phyloP scores from a whole-genome alignment of 1,140 invertebrate genomes.

The Drosophila yakuba region DNA sequence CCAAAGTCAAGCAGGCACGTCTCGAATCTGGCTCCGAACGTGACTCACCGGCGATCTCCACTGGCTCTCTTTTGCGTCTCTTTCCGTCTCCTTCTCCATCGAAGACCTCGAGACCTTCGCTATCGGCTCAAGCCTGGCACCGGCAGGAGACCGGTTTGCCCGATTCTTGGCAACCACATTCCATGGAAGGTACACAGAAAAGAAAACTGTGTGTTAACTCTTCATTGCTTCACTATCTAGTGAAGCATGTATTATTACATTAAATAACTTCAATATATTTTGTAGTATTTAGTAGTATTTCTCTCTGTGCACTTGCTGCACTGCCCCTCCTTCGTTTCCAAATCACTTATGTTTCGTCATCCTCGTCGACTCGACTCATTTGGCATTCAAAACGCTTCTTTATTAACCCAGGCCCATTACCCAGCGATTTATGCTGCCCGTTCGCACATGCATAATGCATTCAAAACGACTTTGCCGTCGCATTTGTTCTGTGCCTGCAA shows the following conservation, averaged over 20 bases:
- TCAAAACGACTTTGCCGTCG: constrained; percentile 23
- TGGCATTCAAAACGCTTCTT: constrained; percentile 73
- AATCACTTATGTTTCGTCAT: constrained; percentile 56
- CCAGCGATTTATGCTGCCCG: constrained; percentile 58
- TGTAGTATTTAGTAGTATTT: background rate
- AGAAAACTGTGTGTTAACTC: background rate
- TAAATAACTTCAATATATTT: too few relatives aligned
- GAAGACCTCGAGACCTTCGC: constrained; percentile 38
- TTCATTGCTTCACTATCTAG: too few relatives aligned
- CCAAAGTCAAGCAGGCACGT: constrained; percentile 27
- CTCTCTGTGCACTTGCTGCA: constrained; percentile 6
- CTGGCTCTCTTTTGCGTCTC: background rate
- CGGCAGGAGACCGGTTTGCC: constrained; percentile 46
- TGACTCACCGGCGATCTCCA: constrained; percentile 34
- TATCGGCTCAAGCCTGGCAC: constrained; percentile 30
- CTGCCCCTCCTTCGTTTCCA: constrained; percentile 25
- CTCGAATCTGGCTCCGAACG: constrained; percentile 34
- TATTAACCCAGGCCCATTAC: constrained; percentile 54
- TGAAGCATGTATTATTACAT: too few relatives aligned
- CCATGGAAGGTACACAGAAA: constrained; percentile 22
- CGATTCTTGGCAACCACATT: constrained; percentile 41
- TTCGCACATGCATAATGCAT: constrained; percentile 66
- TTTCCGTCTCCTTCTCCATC: background rate
- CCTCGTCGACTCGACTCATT: constrained; percentile 51
- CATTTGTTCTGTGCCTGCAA: constrained; percentile 37